Evolutionary conservation across 2,113 vertebrate genomes (phyloP).

Genomic region (Ellobius talpinus): DNA sequence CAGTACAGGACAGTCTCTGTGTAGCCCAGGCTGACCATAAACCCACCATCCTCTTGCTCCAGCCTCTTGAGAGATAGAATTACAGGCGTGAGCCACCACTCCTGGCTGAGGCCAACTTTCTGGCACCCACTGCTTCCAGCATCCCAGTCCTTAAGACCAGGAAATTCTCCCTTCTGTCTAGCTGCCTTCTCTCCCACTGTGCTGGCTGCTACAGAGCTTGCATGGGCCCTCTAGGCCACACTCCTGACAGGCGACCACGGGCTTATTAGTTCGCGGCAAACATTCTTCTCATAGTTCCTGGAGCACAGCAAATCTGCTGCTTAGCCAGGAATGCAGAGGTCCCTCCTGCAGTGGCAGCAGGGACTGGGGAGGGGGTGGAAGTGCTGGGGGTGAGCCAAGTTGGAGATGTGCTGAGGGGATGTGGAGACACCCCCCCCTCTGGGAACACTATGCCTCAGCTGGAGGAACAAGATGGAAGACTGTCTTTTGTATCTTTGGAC

Average conservation of each 20-base stretch:
- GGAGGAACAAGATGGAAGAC: background rate
- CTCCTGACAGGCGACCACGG: constrained; percentile 84
- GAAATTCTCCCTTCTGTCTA: constrained; percentile 39
- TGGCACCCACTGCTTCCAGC: background rate
- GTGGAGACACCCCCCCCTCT: background rate
- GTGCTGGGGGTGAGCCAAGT: constrained; percentile 44
- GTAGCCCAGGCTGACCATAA: background rate
- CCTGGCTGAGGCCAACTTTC: background rate
- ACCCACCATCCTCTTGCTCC: background rate
- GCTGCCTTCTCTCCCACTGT: constrained; percentile 45
- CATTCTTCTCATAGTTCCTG: constrained; percentile 90
- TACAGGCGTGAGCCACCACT: background rate
- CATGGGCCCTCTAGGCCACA: constrained; percentile 83
- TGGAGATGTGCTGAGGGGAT: background rate
- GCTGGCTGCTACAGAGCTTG: constrained; percentile 50
- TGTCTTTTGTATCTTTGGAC: background rate
- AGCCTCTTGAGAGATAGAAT: background rate
- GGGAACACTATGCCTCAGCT: background rate
- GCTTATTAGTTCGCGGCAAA: constrained; percentile 90
- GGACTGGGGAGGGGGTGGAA: background rate
- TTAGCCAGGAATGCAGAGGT: constrained; percentile 79
- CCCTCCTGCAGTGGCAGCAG: constrained; percentile 65
- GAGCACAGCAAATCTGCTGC: constrained; percentile 88
- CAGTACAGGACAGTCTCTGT: background rate
- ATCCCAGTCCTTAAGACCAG: background rate